Percentiles rank a stretch among this genome's conserved stretches.
Conservation (phyloP, 2,888 invertebrate species). For the Acanthosoma haemorrhoidale region DNA sequence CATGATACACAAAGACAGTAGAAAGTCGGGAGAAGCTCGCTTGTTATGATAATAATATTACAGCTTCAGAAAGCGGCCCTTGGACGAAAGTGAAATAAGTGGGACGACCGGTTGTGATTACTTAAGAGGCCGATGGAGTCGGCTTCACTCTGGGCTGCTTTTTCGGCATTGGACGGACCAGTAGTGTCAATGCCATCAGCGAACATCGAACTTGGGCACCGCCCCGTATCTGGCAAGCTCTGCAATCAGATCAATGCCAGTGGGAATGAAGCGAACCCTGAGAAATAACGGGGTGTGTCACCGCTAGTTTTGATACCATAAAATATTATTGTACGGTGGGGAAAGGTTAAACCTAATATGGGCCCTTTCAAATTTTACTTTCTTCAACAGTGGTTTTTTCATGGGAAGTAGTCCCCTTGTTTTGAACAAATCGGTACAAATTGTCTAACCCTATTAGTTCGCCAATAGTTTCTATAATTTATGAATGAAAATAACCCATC, state of each 20-base stretch:
- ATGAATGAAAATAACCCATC: no score
- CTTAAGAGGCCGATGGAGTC: background rate
- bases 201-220: no score
- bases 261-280: no score
- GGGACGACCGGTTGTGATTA: no score
- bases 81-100: conserved; percentile 7
- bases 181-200: no score
- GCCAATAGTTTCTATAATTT: no score
- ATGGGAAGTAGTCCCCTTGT: no score
- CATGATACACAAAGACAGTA: background rate
- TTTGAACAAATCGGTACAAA: no score
- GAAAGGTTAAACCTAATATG: background rate
- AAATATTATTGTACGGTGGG: background rate
- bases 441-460: no score
- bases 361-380: background rate
- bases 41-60: conserved; percentile 8
- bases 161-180: no score
- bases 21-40: background rate
- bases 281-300: background rate
- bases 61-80: conserved; percentile 6
- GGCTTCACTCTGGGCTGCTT: background rate
- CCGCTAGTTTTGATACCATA: background rate
- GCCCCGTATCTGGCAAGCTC: no score
- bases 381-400: no score
- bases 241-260: background rate